phyloP scores from a whole-genome alignment of 2,888 invertebrate species.

The Drosophila crucigera region DNA sequence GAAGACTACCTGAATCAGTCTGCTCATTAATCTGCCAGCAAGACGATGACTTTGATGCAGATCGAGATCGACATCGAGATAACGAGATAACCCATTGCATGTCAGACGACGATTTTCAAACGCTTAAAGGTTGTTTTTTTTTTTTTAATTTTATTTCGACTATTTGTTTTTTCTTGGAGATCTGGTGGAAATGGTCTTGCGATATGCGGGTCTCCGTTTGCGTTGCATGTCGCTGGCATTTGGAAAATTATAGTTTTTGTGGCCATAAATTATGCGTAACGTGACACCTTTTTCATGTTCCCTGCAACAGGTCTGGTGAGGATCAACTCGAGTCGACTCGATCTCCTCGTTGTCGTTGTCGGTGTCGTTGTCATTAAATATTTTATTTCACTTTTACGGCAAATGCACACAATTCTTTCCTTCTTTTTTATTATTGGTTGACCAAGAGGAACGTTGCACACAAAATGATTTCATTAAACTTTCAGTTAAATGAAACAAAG shows the following conservation, averaged over 20 bases:
- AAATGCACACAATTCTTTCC: conserved; percentile 26
- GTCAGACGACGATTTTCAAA: conserved; percentile 56
- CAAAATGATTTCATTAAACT: conserved; percentile 78
- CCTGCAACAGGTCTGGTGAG: conserved; percentile 21
- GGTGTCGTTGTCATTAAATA: conserved; percentile 65
- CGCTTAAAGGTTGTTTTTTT: conserved; percentile 27
- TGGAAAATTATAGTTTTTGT: conserved; percentile 70
- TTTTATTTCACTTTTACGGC: conserved; percentile 68
- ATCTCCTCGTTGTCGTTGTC: conserved; percentile 19
- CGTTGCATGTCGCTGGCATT: conserved; percentile 54
- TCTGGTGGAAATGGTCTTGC: conserved; percentile 7
- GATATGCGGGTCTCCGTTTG: conserved; percentile 21
- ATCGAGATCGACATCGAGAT: conserved; percentile 41
- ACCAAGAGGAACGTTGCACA: conserved; percentile 27
- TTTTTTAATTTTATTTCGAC: background rate
- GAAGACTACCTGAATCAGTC: conserved; percentile 34
- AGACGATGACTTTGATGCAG: conserved; percentile 34
- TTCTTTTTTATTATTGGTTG: conserved; percentile 19
- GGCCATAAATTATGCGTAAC: conserved; percentile 84
- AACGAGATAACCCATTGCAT: conserved; percentile 55
- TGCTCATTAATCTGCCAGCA: conserved; percentile 61
- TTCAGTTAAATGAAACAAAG: conserved; percentile 63
- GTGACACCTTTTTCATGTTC: conserved; percentile 83
- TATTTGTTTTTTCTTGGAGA: conserved; percentile 12
- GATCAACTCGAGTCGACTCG: conserved; percentile 50